phyloP scores from a whole-genome alignment of 1,140 invertebrate genomes.

The Pogonomyrmex barbatus region DNA sequence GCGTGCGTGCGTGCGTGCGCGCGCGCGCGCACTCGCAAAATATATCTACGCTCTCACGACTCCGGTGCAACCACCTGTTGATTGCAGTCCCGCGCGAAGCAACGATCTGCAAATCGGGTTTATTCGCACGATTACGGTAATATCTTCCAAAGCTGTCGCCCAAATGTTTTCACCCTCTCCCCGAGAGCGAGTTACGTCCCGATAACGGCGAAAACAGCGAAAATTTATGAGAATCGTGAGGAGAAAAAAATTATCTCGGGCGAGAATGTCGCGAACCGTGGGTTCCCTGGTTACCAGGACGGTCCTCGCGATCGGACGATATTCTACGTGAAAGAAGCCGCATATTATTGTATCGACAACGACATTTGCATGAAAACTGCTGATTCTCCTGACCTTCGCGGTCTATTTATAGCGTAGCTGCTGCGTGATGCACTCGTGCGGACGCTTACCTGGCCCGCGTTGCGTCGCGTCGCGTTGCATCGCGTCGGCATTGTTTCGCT shows the following conservation, averaged over 20 bases:
- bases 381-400: constrained; percentile 44
- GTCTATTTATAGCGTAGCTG: constrained; percentile 40
- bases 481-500: background rate
- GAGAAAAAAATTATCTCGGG: background rate
- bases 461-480: background rate
- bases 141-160: too few relatives aligned
- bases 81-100: constrained; percentile 43
- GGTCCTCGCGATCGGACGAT: background rate
- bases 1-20: background rate
- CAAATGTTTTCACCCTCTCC: background rate
- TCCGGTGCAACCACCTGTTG: constrained; percentile 67
- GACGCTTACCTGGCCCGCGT: constrained; percentile 32
- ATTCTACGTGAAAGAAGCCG: constrained; percentile 67
- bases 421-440: constrained; percentile 38
- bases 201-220: background rate
- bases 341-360: constrained; percentile 79
- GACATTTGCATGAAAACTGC: constrained; percentile 75
- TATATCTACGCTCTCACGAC: background rate
- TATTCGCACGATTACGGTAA: constrained; percentile 5
- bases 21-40: background rate
- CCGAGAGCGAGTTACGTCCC: background rate
- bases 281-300: constrained; percentile 8
- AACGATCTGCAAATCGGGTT: constrained; percentile 51
- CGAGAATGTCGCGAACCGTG: background rate
- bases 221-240: background rate